Percentiles rank a stretch among this genome's conserved stretches.
Evolutionary conservation across 2,113 vertebrate species (phyloP).

Genomic region (Macroglossus sobrinus): DNA sequence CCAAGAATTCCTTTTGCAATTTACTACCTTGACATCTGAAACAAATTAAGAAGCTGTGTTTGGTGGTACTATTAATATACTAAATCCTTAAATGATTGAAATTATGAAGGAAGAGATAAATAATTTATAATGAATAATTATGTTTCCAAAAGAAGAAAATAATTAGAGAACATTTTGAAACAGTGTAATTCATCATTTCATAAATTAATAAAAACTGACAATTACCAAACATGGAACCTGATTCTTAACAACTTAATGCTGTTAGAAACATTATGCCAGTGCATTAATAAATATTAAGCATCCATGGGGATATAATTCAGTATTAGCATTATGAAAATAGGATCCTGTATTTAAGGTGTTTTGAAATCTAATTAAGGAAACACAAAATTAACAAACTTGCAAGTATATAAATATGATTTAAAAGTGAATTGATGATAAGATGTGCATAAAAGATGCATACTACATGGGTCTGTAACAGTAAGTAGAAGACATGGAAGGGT

Average conservation of each 20-base stretch:
- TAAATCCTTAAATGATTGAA: neutral
- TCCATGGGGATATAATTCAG: neutral
- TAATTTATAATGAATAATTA: neutral
- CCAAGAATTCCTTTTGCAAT: neutral
- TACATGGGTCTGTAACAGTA: neutral
- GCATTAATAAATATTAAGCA: neutral
- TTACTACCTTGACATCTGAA: neutral
- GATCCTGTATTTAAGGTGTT: neutral
- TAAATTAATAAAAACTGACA: conserved; percentile 9
- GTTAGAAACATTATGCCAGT: neutral
- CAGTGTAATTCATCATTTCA: neutral
- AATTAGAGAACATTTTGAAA: neutral
- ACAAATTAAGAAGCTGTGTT: conserved; percentile 11
- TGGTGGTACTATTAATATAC: neutral
- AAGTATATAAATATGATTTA: neutral
- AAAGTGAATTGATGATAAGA: neutral
- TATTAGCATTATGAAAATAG: conserved; percentile 8
- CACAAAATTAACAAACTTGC: neutral
- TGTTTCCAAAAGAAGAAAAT: neutral
- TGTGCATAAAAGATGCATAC: neutral
- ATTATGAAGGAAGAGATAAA: neutral
- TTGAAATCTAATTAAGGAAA: conserved; percentile 31
- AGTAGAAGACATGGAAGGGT: neutral
- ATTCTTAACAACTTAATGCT: neutral
- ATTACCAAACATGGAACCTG: neutral